A percentile compares a stretch with the other conserved stretches of the same genome.
These are phyloP conservation scores for Carterocephalus palaemon DNA, from an alignment of 2,888 invertebrate genomes.

Conservation along the genomic window DNA sequence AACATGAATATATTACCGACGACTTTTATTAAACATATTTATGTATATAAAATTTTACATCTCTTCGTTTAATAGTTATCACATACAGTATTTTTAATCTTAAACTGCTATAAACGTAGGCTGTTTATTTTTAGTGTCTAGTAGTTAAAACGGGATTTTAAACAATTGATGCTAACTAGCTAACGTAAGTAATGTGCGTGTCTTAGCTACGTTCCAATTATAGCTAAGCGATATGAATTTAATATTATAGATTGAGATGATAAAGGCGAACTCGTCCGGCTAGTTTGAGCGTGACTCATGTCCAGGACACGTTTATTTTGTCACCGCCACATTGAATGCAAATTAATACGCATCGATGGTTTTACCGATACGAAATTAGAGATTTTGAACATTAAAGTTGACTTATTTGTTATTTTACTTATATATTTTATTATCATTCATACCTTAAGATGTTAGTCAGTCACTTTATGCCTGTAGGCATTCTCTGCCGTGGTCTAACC, in stretches of 20 bases:
- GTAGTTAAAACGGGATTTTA: constrained; percentile 27
- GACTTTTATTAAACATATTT: constrained; percentile 64
- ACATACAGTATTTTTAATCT: constrained; percentile 13
- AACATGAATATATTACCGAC: constrained; percentile 54
- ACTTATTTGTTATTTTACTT: too few relatives aligned
- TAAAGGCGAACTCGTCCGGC: constrained; percentile 37
- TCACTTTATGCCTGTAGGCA: too few relatives aligned
- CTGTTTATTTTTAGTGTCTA: constrained; percentile 10
- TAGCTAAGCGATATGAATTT: constrained; percentile 59
- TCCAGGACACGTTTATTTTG: constrained; percentile 36
- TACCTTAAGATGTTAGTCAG: too few relatives aligned
- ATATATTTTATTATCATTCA: too few relatives aligned
- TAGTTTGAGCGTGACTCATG: constrained; percentile 40
- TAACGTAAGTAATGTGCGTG: constrained; percentile 44
- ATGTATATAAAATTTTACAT: constrained; percentile 7
- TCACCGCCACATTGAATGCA: constrained; percentile 27
- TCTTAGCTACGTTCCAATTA: constrained; percentile 48
- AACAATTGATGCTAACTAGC: constrained; percentile 54
- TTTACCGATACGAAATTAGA: constrained; percentile 5
- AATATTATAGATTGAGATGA: constrained; percentile 37
- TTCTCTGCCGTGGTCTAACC: too few relatives aligned
- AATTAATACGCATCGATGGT: constrained; percentile 7
- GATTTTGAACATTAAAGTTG: neutral
- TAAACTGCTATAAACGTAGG: constrained; percentile 8
- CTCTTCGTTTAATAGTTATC: constrained; percentile 13